phyloP scores from a whole-genome alignment of 2,797 vertebrate genomes.

The Crenichthys baileyi region DNA sequence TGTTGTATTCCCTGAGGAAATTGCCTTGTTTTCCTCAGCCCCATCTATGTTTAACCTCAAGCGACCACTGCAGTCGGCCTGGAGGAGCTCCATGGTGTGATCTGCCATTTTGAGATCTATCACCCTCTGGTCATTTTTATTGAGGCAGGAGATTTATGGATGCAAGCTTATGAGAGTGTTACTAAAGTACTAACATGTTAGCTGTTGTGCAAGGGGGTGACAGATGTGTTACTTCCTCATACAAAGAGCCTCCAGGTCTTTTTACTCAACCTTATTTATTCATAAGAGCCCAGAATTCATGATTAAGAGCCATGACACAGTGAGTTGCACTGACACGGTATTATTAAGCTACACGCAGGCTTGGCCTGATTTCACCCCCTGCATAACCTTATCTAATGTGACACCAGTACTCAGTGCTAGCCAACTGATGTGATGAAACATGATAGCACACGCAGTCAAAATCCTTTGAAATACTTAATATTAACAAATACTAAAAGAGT shows the following conservation, averaged over 20 bases:
- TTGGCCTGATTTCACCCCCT: conserved; percentile 35
- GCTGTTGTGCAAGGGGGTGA: background rate
- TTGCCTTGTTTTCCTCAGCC: background rate
- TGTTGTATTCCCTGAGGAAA: no score
- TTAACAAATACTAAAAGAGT: conserved; percentile 3
- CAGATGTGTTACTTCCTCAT: background rate
- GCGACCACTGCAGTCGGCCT: background rate
- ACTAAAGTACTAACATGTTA: background rate
- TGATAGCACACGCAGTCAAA: background rate
- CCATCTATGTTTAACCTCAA: background rate
- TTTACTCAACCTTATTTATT: no score
- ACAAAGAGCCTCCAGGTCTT: no score
- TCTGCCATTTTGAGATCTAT: background rate
- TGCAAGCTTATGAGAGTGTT: no score
- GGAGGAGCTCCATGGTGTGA: background rate
- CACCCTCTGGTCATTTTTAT: background rate
- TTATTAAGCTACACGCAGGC: conserved; percentile 10
- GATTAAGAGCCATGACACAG: conserved; percentile 18
- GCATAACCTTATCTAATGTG: conserved; percentile 51
- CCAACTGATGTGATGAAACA: background rate
- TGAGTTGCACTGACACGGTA: conserved; percentile 10
- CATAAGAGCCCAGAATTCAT: no score
- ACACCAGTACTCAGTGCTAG: background rate
- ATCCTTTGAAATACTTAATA: conserved; percentile 8
- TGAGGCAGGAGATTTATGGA: background rate